phyloP scores from a whole-genome alignment of 2,113 vertebrate genomes.

The Oophaga pumilio region DNA sequence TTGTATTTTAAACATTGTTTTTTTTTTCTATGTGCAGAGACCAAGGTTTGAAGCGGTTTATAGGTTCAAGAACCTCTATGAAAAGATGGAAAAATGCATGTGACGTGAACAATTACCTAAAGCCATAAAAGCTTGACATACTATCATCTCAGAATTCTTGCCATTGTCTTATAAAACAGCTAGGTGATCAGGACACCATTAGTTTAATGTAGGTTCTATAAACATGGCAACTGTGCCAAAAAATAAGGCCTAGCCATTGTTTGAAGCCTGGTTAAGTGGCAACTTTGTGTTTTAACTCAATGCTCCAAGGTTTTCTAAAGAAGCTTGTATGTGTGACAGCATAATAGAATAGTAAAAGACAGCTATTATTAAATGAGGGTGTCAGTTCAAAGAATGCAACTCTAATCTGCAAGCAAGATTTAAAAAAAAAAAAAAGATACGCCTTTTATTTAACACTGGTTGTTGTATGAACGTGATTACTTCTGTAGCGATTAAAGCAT shows the following conservation, averaged over 20 bases:
- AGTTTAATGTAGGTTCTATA: conserved; percentile 12
- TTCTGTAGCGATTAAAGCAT: background rate
- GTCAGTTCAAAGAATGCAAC: background rate
- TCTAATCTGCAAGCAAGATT: background rate
- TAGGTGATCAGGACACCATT: conserved; percentile 32
- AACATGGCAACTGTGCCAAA: background rate
- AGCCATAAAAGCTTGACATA: conserved; percentile 11
- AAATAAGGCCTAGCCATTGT: conserved; percentile 15
- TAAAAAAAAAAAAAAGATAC: background rate
- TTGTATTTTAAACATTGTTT: background rate
- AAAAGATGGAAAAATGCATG: background rate
- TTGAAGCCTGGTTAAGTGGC: background rate
- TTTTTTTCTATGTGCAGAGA: background rate
- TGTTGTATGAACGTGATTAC: background rate
- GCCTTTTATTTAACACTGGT: background rate
- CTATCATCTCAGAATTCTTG: conserved; percentile 2
- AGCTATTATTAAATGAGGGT: background rate
- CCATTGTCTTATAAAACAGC: conserved; percentile 10
- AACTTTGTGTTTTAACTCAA: conserved; percentile 6
- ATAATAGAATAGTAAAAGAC: conserved; percentile 7
- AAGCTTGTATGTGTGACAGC: background rate
- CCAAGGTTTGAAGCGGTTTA: background rate
- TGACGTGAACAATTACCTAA: background rate
- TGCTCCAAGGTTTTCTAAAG: conserved; percentile 27
- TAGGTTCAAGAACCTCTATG: conserved; percentile 26